Percentiles rank a stretch among this genome's conserved stretches.
phyloP scores from a whole-genome alignment of 1,140 invertebrate species.

The Leptinotarsa texana region DNA sequence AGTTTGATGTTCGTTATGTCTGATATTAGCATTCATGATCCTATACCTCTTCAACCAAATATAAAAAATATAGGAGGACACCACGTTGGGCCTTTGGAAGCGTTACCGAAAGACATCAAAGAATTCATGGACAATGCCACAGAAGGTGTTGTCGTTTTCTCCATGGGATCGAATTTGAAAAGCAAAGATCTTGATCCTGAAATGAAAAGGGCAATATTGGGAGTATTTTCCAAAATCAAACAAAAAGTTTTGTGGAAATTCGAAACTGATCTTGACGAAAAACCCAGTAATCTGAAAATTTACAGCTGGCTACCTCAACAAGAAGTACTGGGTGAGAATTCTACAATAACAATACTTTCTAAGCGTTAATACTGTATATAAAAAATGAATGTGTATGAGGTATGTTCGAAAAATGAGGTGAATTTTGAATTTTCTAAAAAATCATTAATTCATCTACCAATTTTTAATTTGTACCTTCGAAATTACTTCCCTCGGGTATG shows the following conservation, averaged over 20 bases:
- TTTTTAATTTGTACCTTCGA: too few species aligned
- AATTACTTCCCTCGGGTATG: too few species aligned
- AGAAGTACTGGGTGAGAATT: slow-evolving; percentile 61
- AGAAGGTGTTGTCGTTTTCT: slow-evolving; percentile 70
- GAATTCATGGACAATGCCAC: slow-evolving; percentile 62
- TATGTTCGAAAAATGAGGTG: too few species aligned
- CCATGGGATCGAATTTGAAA: slow-evolving; percentile 65
- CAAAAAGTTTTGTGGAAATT: slow-evolving; percentile 69
- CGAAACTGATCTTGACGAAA: slow-evolving; percentile 57
- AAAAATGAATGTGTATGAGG: too few species aligned
- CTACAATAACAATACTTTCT: neutral
- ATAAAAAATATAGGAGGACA: slow-evolving; percentile 39
- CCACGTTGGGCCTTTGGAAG: slow-evolving; percentile 30
- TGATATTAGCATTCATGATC: slow-evolving; percentile 44
- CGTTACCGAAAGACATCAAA: slow-evolving; percentile 52
- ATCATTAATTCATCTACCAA: too few species aligned
- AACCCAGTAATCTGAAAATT: slow-evolving; percentile 57
- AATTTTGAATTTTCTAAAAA: too few species aligned
- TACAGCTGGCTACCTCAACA: slow-evolving; percentile 66
- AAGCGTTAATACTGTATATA: too few species aligned
- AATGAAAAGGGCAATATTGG: slow-evolving; percentile 57
- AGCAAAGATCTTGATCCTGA: slow-evolving; percentile 55
- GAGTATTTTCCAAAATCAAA: slow-evolving; percentile 59
- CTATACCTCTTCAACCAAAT: slow-evolving; percentile 45
- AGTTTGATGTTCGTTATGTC: slow-evolving; percentile 53